These are phyloP conservation scores for Bergia puertoricense DNA, from an alignment of 92 coral and sea anemone species.

Conservation along the genomic window DNA sequence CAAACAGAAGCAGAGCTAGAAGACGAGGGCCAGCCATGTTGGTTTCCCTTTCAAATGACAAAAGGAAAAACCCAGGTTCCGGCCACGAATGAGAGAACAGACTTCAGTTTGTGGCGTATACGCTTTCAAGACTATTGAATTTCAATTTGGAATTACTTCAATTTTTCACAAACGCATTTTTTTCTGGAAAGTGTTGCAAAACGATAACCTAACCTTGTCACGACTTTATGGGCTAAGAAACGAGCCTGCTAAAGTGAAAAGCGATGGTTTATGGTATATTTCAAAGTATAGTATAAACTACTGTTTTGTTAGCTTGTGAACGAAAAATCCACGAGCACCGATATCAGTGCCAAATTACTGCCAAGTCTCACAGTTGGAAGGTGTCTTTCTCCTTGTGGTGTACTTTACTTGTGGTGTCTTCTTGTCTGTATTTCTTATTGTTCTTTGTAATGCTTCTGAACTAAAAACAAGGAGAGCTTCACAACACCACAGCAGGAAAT, in stretches of 20 bases:
- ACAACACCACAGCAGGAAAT: conserved; percentile 15
- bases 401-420: background rate
- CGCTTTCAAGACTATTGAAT: conserved; percentile 18
- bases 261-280: background rate
- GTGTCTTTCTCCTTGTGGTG: background rate
- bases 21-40: background rate
- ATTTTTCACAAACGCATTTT: background rate
- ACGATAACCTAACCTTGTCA: background rate
- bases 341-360: background rate
- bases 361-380: background rate
- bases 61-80: background rate
- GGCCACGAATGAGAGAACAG: conserved; percentile 1
- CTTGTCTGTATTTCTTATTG: conserved; percentile 4
- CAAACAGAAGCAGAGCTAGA: background rate
- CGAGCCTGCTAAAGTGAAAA: background rate
- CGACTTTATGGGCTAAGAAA: background rate
- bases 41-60: background rate
- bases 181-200: background rate
- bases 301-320: background rate
- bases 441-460: background rate
- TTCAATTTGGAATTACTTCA: conserved; percentile 25
- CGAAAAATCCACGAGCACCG: background rate
- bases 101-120: background rate
- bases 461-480: background rate
- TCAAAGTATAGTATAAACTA: background rate